A percentile compares a stretch with the other conserved stretches of the same genome.
Conservation (phyloP, 2,888 invertebrate species). For the Drosophila macrospina region DNA sequence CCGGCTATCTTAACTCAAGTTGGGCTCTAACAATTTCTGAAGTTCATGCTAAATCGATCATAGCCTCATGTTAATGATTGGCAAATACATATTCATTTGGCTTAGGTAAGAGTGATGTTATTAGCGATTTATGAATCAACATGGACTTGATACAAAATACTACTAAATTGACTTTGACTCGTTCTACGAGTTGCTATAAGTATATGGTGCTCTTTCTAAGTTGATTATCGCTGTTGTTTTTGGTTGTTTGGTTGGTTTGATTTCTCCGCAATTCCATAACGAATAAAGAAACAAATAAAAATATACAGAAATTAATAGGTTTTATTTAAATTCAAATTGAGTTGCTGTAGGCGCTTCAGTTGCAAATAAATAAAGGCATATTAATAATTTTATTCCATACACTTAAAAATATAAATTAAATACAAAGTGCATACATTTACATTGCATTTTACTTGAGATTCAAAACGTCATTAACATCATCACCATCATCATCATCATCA, state of each 20-base stretch:
- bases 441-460: conserved; percentile 69
- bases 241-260: conserved; percentile 12
- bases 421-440: conserved; percentile 77
- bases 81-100: not conserved
- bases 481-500: conserved; percentile 19
- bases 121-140: no score
- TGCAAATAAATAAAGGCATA: conserved; percentile 60
- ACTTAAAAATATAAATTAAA: conserved; percentile 70
- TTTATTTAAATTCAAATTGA: conserved; percentile 49
- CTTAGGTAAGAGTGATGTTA: not conserved
- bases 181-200: conserved; percentile 11
- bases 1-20: not conserved
- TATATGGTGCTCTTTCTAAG: conserved; percentile 19
- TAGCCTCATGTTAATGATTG: not conserved
- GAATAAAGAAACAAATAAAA: conserved; percentile 30
- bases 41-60: not conserved
- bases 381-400: conserved; percentile 66
- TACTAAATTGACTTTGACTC: conserved; percentile 15
- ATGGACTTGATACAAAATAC: conserved; percentile 13
- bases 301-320: conserved; percentile 47
- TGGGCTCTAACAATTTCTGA: not conserved
- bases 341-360: conserved; percentile 35
- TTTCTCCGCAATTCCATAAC: conserved; percentile 25
- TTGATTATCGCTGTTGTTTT: conserved; percentile 26
- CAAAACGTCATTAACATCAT: conserved; percentile 35